These are phyloP conservation scores for Microchirus variegatus DNA, from an alignment of 2,797 vertebrate species.

Conservation along the genomic window DNA sequence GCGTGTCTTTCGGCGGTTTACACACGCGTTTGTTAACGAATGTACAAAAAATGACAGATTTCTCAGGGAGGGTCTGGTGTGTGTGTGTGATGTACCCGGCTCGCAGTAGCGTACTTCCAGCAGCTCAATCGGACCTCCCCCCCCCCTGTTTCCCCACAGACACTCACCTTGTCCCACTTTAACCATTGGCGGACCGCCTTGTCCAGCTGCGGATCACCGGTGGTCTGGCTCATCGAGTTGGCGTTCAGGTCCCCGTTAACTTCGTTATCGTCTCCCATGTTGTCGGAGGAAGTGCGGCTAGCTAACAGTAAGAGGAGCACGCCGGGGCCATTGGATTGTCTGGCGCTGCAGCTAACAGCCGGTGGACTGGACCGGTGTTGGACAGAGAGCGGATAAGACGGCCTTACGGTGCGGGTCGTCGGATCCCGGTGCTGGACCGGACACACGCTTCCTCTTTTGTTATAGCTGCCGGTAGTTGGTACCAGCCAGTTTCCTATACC, in stretches of 20 bases:
- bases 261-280: neutral
- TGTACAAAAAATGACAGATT: neutral
- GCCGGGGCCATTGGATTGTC: neutral
- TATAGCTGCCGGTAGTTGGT: neutral
- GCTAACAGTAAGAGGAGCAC: conserved; percentile 2
- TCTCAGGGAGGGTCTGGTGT: neutral
- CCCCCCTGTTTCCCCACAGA: neutral
- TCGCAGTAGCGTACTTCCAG: neutral
- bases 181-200: conserved; percentile 86
- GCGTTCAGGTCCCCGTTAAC: conserved; percentile 82
- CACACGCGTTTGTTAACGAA: accelerated
- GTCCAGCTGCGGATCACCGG: conserved; percentile 87
- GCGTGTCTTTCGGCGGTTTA: too few relatives aligned
- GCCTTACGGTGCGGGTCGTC: neutral
- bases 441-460: neutral
- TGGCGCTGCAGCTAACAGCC: neutral
- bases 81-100: neutral
- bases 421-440: neutral
- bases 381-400: neutral
- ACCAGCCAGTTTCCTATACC: neutral
- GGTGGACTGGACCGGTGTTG: neutral
- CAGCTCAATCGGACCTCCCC: neutral
- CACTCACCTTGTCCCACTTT: conserved; percentile 88
- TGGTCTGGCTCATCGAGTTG: conserved; percentile 73
- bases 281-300: neutral